Evolutionary conservation across 2,888 invertebrate species (phyloP).

Genomic region (Yponomeuta sedellus): DNA sequence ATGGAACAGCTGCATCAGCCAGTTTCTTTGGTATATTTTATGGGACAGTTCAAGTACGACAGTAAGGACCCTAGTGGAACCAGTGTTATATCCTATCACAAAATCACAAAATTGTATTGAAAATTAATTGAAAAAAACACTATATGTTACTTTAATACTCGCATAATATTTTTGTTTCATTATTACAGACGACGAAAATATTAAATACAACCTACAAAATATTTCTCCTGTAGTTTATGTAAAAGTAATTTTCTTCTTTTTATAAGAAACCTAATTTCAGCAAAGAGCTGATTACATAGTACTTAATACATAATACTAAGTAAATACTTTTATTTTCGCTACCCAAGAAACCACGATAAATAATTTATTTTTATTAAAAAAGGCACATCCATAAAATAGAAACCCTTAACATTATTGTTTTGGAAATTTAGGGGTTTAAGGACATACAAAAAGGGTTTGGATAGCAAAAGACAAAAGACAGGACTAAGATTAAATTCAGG

Average conservation of each 20-base stretch:
- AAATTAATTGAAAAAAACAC: no score
- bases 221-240: background rate
- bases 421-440: background rate
- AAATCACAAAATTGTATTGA: background rate
- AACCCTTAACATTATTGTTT: slow-evolving; percentile 1
- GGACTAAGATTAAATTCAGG: background rate
- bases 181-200: background rate
- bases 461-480: background rate
- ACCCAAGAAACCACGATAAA: background rate
- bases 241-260: background rate
- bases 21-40: background rate
- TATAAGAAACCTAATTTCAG: background rate
- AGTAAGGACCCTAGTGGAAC: background rate
- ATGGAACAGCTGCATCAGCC: background rate
- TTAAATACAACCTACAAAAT: background rate
- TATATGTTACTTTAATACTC: no score
- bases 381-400: slow-evolving; percentile 52
- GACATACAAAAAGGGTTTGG: background rate
- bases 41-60: background rate
- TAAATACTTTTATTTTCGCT: slow-evolving; percentile 10
- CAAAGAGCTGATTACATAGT: background rate
- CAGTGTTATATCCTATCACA: background rate
- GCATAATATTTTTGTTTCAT: no score
- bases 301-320: background rate
- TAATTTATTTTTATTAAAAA: slow-evolving; percentile 41